Percentiles rank a stretch among this genome's conserved stretches.
Evolutionary conservation across 2,113 vertebrate species (phyloP).

Genomic region (Catagonus wagneri): DNA sequence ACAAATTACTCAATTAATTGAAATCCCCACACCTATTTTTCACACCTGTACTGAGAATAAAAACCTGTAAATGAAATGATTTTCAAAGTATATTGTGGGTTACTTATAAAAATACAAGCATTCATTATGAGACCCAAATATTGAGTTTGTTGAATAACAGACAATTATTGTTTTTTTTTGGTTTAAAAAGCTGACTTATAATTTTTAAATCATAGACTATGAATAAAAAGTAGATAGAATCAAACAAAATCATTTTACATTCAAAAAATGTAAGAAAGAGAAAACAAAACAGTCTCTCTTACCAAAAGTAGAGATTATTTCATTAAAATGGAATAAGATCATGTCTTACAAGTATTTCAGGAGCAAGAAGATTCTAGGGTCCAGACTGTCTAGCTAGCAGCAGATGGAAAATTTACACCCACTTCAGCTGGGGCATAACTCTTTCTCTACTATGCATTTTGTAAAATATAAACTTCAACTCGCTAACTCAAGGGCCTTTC

Average conservation of each 20-base stretch:
- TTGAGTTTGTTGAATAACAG: neutral
- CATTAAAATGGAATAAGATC: constrained; percentile 53
- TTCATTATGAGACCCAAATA: neutral
- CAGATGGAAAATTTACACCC: constrained; percentile 58
- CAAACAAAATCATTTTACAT: constrained; percentile 37
- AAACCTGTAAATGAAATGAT: neutral
- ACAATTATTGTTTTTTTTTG: neutral
- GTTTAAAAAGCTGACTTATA: neutral
- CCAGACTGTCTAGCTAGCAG: constrained; percentile 41
- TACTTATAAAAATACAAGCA: neutral
- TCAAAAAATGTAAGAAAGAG: neutral
- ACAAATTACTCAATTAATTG: neutral
- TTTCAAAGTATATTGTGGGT: neutral
- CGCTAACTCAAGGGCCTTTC: neutral
- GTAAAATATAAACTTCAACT: constrained; percentile 38
- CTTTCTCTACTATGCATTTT: constrained; percentile 39
- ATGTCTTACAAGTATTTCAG: constrained; percentile 50
- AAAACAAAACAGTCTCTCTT: neutral
- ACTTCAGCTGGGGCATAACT: constrained; percentile 26
- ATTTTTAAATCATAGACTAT: neutral
- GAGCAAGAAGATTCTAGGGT: constrained; percentile 23
- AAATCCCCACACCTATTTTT: neutral
- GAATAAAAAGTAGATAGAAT: neutral
- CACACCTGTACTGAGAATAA: neutral
- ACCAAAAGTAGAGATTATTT: neutral